These are phyloP conservation scores for Sylvia borin DNA, from an alignment of 2,797 vertebrate species.

Conservation along the genomic window DNA sequence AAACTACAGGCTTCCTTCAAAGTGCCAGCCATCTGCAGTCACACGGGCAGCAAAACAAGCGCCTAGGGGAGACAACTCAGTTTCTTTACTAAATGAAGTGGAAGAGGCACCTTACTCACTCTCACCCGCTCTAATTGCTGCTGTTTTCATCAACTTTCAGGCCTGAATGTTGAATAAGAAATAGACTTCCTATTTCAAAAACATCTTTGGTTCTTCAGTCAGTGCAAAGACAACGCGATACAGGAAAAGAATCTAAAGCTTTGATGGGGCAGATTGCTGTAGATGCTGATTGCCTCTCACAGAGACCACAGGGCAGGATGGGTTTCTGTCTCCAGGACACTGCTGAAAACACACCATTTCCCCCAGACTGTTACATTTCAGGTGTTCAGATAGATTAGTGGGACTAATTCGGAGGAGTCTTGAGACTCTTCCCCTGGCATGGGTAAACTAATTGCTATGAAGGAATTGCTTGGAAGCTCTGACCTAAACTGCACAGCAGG, in stretches of 20 bases:
- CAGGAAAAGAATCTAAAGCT: not conserved
- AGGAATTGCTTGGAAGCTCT: not conserved
- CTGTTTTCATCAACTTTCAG: constrained; percentile 5
- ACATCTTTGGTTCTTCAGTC: not conserved
- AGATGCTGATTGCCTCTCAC: not conserved
- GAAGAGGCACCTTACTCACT: constrained; percentile 35
- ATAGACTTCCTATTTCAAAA: not conserved
- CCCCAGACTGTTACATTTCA: not conserved
- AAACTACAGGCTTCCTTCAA: constrained; percentile 7
- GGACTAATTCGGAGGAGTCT: not conserved
- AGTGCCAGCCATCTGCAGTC: constrained; percentile 39
- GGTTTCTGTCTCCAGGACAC: not conserved
- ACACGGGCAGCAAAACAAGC: not conserved
- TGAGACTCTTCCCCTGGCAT: not conserved
- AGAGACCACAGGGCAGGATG: accelerated
- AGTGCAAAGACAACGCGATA: not conserved
- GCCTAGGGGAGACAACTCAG: not conserved
- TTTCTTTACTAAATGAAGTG: constrained; percentile 38
- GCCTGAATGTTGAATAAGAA: constrained; percentile 27
- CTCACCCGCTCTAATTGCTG: constrained; percentile 11
- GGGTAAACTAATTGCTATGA: not conserved
- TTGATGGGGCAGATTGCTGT: not conserved
- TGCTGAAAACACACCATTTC: not conserved
- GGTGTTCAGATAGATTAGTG: not conserved
- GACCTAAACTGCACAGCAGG: not conserved